Conservation (phyloP, 92 coral and sea anemone species). For the Actinostola sp. region DNA sequence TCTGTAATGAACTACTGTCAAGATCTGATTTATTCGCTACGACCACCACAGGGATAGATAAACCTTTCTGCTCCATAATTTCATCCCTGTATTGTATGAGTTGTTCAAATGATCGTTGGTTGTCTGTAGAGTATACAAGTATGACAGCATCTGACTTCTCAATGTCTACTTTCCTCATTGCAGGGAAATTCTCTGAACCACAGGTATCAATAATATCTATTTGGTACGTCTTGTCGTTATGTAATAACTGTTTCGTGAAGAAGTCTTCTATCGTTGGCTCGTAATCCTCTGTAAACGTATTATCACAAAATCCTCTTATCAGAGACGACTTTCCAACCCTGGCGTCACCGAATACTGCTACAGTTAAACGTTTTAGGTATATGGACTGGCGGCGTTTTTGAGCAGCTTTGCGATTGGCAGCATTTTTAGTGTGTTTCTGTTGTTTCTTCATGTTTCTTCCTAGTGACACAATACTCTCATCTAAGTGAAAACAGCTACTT, state of each 20-base stretch:
- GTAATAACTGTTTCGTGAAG: constrained; percentile 66
- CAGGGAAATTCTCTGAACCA: constrained; percentile 89
- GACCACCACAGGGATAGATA: constrained; percentile 69
- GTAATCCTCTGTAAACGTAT: constrained; percentile 62
- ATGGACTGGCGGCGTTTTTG: constrained; percentile 20
- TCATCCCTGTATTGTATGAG: constrained; percentile 65
- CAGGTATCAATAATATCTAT: constrained; percentile 86
- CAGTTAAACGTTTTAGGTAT: constrained; percentile 69
- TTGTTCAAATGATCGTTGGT: constrained; percentile 72
- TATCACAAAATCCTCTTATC: constrained; percentile 68
- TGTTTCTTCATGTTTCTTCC: constrained; percentile 27
- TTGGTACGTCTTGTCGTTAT: constrained; percentile 80
- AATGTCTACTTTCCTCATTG: constrained; percentile 84
- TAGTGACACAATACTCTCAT: neutral
- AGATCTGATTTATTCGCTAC: constrained; percentile 89
- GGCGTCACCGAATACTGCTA: constrained; percentile 81
- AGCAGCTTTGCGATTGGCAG: constrained; percentile 5
- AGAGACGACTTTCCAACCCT: constrained; percentile 83
- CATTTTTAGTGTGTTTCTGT: constrained; percentile 26
- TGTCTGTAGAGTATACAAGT: constrained; percentile 80
- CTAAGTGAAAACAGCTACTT: constrained; percentile 8
- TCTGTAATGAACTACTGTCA: constrained; percentile 61
- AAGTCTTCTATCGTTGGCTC: constrained; percentile 86
- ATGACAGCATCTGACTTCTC: constrained; percentile 78
- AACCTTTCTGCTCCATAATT: constrained; percentile 70